Evolutionary conservation across 2,113 vertebrate genomes (phyloP).

Genomic region (Marmota flaviventris): DNA sequence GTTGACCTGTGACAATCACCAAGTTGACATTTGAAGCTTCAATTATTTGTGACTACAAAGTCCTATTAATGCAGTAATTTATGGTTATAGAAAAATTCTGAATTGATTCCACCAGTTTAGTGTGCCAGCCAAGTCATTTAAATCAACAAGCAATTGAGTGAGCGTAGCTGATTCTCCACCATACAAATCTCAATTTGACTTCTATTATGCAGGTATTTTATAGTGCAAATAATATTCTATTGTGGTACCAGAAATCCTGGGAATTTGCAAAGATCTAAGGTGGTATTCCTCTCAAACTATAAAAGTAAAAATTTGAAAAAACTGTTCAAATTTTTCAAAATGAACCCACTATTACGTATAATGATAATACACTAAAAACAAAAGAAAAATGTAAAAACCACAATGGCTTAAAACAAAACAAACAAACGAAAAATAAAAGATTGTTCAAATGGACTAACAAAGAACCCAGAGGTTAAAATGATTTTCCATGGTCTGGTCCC

Average conservation of each 20-base stretch:
- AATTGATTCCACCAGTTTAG: neutral
- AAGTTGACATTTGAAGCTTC: slow-evolving; percentile 3
- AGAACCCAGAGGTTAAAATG: neutral
- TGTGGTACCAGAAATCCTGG: neutral
- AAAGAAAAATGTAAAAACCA: no score
- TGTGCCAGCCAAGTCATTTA: slow-evolving; percentile 7
- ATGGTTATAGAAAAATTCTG: neutral
- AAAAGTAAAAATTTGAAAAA: neutral
- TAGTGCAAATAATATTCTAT: neutral
- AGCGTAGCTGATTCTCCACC: neutral
- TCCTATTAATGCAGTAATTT: neutral
- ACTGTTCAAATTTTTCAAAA: no score
- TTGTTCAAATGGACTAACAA: slow-evolving; percentile 26
- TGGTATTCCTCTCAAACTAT: neutral
- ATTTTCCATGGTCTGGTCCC: neutral
- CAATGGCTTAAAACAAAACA: no score
- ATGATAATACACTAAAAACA: no score
- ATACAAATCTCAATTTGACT: slow-evolving; percentile 1
- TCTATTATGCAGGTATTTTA: neutral
- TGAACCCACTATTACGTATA: no score
- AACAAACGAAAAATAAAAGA: neutral
- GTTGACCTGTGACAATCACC: neutral
- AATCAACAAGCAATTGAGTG: neutral
- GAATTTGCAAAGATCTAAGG: neutral
- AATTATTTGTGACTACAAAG: neutral